Evolutionary conservation across 2,797 vertebrate species (phyloP).

Genomic region (Muscicapa striata): DNA sequence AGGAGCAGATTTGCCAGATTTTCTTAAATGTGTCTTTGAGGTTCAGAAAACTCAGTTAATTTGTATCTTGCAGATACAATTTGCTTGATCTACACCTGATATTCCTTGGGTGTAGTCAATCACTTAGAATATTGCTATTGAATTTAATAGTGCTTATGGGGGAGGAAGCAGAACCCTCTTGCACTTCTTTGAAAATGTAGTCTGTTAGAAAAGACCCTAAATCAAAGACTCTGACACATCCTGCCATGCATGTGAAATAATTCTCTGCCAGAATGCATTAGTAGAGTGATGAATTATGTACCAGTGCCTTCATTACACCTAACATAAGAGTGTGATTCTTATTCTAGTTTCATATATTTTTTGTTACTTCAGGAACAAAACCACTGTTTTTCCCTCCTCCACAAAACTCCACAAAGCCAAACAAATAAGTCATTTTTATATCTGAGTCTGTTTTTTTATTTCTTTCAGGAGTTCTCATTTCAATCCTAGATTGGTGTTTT

Average conservation of each 20-base stretch:
- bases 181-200: neutral
- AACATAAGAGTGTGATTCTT: neutral
- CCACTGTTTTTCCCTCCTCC: neutral
- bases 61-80: neutral
- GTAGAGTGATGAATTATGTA: conserved; percentile 8
- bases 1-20: neutral
- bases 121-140: neutral
- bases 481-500: neutral
- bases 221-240: conserved; percentile 32
- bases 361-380: neutral
- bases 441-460: neutral
- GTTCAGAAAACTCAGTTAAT: neutral
- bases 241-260: conserved; percentile 27
- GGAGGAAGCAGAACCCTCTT: neutral
- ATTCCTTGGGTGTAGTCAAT: neutral
- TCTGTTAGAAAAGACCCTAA: conserved; percentile 18
- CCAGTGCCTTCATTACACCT: neutral
- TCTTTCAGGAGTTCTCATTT: neutral
- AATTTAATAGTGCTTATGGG: neutral
- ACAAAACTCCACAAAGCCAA: neutral
- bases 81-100: neutral
- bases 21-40: neutral
- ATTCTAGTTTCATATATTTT: neutral
- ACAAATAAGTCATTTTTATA: neutral
- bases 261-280: conserved; percentile 15